phyloP scores from a whole-genome alignment of 2,888 invertebrate species.

The Salticus scenicus region DNA sequence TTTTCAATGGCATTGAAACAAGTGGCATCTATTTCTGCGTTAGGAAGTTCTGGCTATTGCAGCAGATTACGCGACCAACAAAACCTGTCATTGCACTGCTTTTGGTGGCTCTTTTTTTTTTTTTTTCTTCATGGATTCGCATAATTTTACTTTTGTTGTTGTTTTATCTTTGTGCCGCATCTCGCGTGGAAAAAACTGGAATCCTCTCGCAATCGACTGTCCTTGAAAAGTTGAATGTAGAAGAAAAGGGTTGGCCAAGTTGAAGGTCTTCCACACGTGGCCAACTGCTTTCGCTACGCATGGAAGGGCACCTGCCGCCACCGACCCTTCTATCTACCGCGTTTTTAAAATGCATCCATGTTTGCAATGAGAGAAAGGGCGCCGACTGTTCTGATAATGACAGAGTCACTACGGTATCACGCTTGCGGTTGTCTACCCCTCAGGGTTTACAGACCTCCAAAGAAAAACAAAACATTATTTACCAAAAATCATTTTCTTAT shows the following conservation, averaged over 20 bases:
- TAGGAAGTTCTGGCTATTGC: too few relatives aligned
- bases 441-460: not conserved
- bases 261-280: slow-evolving; percentile 17
- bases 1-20: too few relatives aligned
- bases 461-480: too few relatives aligned
- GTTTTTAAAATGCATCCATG: too few relatives aligned
- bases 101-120: not conserved
- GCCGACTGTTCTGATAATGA: not conserved
- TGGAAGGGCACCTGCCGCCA: not conserved
- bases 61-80: too few relatives aligned
- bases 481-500: too few relatives aligned
- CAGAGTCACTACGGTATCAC: not conserved
- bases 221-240: not conserved
- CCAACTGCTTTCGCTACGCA: not conserved
- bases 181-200: slow-evolving; percentile 14
- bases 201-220: not conserved
- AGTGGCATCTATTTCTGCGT: too few relatives aligned
- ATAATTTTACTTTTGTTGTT: not conserved
- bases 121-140: not conserved
- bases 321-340: not conserved
- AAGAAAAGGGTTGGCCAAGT: slow-evolving; percentile 19
- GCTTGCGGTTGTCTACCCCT: not conserved
- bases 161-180: not conserved
- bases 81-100: not conserved
- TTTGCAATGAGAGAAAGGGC: too few relatives aligned